Evolutionary conservation across 2,888 invertebrate genomes (phyloP).

Genomic region (Euzetes globulus): DNA sequence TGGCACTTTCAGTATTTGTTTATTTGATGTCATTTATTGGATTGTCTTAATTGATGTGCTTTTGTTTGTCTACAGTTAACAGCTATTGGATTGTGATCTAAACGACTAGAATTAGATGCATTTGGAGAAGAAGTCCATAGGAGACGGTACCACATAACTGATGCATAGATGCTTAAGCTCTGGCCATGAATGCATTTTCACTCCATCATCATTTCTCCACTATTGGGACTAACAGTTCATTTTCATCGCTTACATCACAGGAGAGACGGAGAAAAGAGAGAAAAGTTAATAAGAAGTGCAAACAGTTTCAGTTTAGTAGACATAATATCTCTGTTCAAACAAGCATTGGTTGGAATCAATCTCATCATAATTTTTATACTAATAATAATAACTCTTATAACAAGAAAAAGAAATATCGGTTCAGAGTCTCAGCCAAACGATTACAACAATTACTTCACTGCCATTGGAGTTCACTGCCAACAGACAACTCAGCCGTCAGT

Average conservation of each 20-base stretch:
- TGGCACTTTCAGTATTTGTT: neutral
- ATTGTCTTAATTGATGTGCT: neutral
- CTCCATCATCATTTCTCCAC: conserved; percentile 15
- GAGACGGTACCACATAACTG: neutral
- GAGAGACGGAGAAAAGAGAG: neutral
- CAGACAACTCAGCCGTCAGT: neutral
- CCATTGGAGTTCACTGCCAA: conserved; percentile 28
- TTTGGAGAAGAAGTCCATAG: neutral
- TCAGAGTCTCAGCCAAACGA: neutral
- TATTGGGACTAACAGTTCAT: conserved; percentile 8
- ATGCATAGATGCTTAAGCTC: conserved; percentile 23
- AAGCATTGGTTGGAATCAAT: conserved; percentile 7
- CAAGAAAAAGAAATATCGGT: neutral
- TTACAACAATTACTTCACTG: conserved; percentile 20
- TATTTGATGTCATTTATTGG: neutral
- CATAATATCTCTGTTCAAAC: neutral
- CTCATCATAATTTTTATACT: conserved; percentile 27
- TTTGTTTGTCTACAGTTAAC: neutral
- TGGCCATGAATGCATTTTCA: conserved; percentile 29
- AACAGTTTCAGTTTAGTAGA: conserved; percentile 2
- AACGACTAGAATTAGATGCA: neutral
- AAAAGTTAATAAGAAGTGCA: conserved; percentile 25
- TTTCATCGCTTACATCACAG: neutral
- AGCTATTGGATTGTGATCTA: neutral
- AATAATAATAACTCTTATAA: conserved; percentile 16